Percentiles rank a stretch among this genome's conserved stretches.
phyloP scores from a whole-genome alignment of 2,113 vertebrate species.

The Oophaga pumilio region DNA sequence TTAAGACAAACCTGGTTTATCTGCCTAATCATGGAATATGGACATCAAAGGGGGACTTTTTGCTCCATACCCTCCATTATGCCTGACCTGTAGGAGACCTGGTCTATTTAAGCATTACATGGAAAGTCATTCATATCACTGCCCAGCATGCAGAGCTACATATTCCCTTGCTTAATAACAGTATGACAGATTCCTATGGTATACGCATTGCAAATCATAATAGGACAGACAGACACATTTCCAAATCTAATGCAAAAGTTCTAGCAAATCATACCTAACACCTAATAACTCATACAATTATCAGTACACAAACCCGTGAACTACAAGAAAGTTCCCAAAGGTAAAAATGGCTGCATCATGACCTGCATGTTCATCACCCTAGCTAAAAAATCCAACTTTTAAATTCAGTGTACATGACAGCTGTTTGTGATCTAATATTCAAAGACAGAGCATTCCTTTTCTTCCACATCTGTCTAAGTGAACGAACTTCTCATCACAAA shows the following conservation, averaged over 20 bases:
- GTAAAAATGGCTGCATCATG: constrained; percentile 44
- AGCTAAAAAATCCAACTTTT: constrained; percentile 32
- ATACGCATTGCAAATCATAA: background rate
- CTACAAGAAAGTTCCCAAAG: constrained; percentile 8
- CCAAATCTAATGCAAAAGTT: background rate
- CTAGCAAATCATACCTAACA: background rate
- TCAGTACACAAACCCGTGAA: background rate
- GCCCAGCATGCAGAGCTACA: too few relatives aligned
- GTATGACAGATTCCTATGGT: background rate
- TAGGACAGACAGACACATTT: background rate
- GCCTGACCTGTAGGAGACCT: too few relatives aligned
- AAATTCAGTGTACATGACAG: constrained; percentile 37
- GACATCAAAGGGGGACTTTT: too few relatives aligned
- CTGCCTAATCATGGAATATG: too few relatives aligned
- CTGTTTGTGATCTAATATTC: constrained; percentile 42
- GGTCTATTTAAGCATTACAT: too few relatives aligned
- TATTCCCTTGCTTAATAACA: too few relatives aligned
- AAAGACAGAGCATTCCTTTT: constrained; percentile 26
- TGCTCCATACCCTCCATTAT: too few relatives aligned
- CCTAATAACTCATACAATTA: background rate
- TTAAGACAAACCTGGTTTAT: too few relatives aligned
- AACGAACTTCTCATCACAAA: constrained; percentile 14
- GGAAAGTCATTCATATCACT: too few relatives aligned
- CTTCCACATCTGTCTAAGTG: constrained; percentile 6
- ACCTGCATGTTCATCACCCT: constrained; percentile 33